phyloP scores from a whole-genome alignment of 2,797 vertebrate genomes.

The Podarcis siculus region DNA sequence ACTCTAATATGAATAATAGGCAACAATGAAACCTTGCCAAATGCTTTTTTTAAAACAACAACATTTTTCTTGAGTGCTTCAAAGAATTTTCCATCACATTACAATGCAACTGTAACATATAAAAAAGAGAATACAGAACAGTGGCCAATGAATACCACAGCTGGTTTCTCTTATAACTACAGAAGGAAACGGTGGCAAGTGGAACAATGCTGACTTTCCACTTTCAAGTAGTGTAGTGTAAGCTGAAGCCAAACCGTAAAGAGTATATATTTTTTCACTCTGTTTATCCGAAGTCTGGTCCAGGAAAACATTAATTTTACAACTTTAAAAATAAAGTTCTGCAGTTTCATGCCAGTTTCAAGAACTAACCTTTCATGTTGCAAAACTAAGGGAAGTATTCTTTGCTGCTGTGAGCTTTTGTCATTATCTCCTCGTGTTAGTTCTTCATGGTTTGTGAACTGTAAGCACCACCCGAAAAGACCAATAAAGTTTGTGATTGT shows the following conservation, averaged over 20 bases:
- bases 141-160: background rate
- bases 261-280: background rate
- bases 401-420: background rate
- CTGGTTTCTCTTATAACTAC: background rate
- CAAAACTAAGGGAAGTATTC: background rate
- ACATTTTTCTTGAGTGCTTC: too few relatives aligned
- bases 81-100: too few relatives aligned
- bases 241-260: conserved; percentile 6
- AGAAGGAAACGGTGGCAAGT: background rate
- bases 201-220: background rate
- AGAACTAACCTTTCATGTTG: background rate
- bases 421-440: background rate
- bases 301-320: conserved; percentile 16
- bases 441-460: background rate
- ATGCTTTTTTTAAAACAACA: too few relatives aligned
- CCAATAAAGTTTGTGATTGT: conserved; percentile 1
- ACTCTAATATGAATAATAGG: background rate
- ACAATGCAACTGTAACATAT: too few relatives aligned
- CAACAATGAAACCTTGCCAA: background rate
- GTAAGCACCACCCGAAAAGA: background rate
- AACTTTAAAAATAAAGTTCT: background rate
- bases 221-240: background rate
- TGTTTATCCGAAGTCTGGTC: background rate
- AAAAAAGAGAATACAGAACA: background rate
- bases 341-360: background rate